Evolutionary conservation across 1,140 invertebrate genomes (phyloP), one percentile per base, ranked within the genome.

Genomic region (Drosophila kikkawai): DNA sequence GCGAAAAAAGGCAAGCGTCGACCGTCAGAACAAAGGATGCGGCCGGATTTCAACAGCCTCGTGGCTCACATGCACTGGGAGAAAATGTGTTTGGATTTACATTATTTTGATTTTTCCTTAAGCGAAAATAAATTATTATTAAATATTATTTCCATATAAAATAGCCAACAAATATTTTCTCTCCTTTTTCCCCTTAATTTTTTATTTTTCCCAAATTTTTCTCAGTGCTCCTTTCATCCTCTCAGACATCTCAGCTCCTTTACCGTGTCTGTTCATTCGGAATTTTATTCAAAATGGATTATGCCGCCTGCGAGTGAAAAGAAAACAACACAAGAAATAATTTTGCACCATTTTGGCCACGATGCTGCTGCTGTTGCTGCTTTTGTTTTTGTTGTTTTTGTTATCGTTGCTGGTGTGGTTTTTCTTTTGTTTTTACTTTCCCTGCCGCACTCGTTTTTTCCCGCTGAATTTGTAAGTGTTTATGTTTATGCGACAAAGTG

Each of bases 211-310:
- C 2, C 0, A 7, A 19, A 7, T 13, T 67, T 69, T 19, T 50
- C 9, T 11, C 9, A 26, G 65, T 48, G 36, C 15, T 5, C 4
- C n/a, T 22, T 37, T 32, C 15, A 11, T 56, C 9, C 45, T 71
- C 36, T 37, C 12, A n/a, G 37, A 7, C 32, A 11, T 22, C 11
- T 47, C 53, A 61, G 64, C 75, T 82, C 75, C 74, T 67, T 85
- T 79, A 75, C 73, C 75, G 75, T 86, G 85, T 71, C 79, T 90
- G 85, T 82, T 90, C 85, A 90, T 79, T 90, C 71, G 85, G 85
- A 90, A 90, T 90, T 90, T 90, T 91, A 90, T 90, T 90, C 83
- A 90, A 90, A 85, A 90, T 90, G 85, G 81, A 88, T 88, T 88
- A 81, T 85, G 85, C 78, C 67, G 74, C 77, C 66, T 79, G 58